Evolutionary conservation across 1,140 invertebrate species (phyloP).

Genomic region (Bombus pascuorum): DNA sequence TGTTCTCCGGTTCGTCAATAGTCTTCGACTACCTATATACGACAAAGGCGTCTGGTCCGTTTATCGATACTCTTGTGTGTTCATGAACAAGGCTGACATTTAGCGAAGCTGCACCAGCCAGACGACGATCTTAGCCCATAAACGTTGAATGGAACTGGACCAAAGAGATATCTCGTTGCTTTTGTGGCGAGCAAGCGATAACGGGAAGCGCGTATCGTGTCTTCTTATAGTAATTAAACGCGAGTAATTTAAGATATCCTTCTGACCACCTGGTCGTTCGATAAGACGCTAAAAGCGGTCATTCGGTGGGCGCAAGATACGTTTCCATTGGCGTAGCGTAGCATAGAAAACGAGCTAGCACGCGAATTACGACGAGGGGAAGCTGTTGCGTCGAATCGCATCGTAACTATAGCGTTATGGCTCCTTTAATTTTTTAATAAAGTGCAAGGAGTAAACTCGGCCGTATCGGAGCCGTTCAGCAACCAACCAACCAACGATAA

Average conservation of each 20-base stretch:
- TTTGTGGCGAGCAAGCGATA: not conserved
- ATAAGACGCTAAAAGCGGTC: constrained; percentile 27
- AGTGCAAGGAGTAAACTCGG: constrained; percentile 7
- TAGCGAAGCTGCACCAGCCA: not conserved
- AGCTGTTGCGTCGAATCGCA: constrained; percentile 34
- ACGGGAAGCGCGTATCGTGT: not conserved
- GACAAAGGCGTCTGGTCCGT: not conserved
- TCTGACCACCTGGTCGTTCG: not conserved
- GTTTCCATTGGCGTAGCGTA: not conserved
- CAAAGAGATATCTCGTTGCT: too few species aligned
- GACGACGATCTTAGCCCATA: not conserved
- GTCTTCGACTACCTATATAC: not conserved
- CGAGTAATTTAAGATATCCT: constrained; percentile 5
- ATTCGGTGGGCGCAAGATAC: constrained; percentile 1
- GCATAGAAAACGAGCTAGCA: not conserved
- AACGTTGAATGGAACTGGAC: not conserved
- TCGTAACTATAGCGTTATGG: constrained; percentile 32
- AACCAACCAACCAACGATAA: constrained; percentile 10
- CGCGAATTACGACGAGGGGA: constrained; percentile 13
- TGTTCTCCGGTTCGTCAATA: not conserved
- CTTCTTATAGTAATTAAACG: constrained; percentile 22
- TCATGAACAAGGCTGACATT: not conserved
- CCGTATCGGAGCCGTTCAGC: not conserved
- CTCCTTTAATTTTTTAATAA: constrained; percentile 51
- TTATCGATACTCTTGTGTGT: not conserved